phyloP scores from a whole-genome alignment of 2,888 invertebrate species.

The Patella ulyssiponensis region DNA sequence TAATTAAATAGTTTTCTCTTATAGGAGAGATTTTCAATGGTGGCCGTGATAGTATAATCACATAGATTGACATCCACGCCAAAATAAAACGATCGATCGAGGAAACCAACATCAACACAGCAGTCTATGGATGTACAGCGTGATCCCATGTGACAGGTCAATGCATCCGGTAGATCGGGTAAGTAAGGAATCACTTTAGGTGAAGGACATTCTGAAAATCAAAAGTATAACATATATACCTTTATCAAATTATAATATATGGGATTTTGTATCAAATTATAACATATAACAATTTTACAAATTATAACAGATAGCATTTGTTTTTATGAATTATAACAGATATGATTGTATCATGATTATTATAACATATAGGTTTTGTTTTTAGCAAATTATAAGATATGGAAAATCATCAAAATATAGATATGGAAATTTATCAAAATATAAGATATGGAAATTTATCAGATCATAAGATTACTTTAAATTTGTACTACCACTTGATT shows the following conservation, averaged over 20 bases:
- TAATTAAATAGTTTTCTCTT: constrained; percentile 32
- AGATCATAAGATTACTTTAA: no score
- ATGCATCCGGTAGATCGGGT: constrained; percentile 34
- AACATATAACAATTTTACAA: no score
- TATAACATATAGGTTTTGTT: no score
- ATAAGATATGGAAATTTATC: no score
- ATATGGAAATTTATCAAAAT: no score
- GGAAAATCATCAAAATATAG: no score
- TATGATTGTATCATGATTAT: no score
- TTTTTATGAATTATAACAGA: no score
- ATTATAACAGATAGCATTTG: no score
- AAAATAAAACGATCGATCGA: constrained; percentile 17
- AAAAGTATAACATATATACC: not conserved
- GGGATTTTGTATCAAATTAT: no score
- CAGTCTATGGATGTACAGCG: constrained; percentile 41
- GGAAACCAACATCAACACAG: constrained; percentile 33
- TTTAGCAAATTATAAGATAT: no score
- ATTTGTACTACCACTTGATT: not conserved
- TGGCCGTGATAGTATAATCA: constrained; percentile 30
- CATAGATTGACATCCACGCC: constrained; percentile 30
- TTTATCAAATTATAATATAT: no score
- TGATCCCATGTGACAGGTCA: constrained; percentile 38
- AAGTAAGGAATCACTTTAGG: constrained; percentile 30
- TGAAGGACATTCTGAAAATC: constrained; percentile 39
- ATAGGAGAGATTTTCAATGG: constrained; percentile 36